A percentile compares a stretch with the other conserved stretches of the same genome.
phyloP scores from a whole-genome alignment of 2,797 vertebrate genomes.

The Sebastes kiyomatsui region DNA sequence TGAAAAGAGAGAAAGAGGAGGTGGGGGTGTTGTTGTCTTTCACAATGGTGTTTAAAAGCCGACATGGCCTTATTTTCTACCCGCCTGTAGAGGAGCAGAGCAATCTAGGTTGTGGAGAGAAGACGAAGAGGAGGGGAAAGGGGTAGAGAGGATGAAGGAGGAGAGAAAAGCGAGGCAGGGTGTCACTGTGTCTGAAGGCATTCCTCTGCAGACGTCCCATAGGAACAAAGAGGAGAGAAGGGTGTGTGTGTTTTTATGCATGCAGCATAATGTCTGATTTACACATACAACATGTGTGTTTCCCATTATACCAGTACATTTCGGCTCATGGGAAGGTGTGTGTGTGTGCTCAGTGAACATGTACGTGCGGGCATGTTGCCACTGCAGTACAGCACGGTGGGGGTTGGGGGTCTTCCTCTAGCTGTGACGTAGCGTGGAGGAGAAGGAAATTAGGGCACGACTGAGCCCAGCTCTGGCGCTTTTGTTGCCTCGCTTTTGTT shows the following conservation, averaged over 20 bases:
- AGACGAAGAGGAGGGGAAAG: neutral
- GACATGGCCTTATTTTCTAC: conserved; percentile 52
- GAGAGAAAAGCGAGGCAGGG: neutral
- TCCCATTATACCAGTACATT: neutral
- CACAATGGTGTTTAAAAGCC: conserved; percentile 48
- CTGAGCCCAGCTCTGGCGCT: conserved; percentile 48
- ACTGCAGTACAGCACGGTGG: conserved; percentile 47
- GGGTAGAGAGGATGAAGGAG: neutral
- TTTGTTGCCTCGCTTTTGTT: conserved; percentile 58
- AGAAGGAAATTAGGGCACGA: conserved; percentile 72
- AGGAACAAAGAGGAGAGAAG: conserved; percentile 37
- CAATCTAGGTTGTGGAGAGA: conserved; percentile 5
- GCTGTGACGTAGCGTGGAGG: conserved; percentile 51
- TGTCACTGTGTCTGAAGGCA: conserved; percentile 33
- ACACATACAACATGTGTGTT: neutral
- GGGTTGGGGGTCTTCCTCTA: conserved; percentile 71
- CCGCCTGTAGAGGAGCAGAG: conserved; percentile 14
- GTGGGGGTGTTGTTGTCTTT: conserved; percentile 25
- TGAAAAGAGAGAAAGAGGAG: conserved; percentile 28
- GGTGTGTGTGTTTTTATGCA: neutral
- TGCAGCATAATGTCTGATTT: neutral
- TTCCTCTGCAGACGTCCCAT: conserved; percentile 39
- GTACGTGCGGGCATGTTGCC: neutral
- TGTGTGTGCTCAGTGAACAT: neutral
- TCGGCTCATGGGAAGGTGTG: neutral